These are phyloP conservation scores for Diarsia brunnea DNA, from an alignment of 2,888 invertebrate species.

Conservation along the genomic window DNA sequence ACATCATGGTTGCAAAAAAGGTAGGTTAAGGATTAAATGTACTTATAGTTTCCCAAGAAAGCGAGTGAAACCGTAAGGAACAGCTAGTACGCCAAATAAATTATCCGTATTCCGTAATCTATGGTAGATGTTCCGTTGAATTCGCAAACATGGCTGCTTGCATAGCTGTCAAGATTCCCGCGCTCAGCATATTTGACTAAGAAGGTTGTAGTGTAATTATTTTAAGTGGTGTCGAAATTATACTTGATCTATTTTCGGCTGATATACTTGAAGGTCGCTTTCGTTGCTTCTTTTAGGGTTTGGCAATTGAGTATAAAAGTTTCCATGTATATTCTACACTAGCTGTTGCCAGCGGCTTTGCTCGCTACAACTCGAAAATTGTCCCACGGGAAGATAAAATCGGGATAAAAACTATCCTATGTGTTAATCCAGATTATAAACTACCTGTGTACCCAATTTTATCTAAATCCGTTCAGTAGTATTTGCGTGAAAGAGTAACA, in stretches of 20 bases:
- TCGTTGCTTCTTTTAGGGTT: neutral
- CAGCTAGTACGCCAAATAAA: slow-evolving; percentile 5
- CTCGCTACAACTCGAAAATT: too few species aligned
- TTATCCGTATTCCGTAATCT: slow-evolving; percentile 17
- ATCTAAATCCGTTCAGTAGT: too few species aligned
- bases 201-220: slow-evolving; percentile 45
- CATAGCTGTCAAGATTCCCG: slow-evolving; percentile 60
- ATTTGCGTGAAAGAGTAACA: too few species aligned
- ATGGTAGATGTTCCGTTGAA: slow-evolving; percentile 36
- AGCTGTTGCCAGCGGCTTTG: too few species aligned
- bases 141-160: slow-evolving; percentile 48
- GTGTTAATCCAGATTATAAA: too few species aligned
- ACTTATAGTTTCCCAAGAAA: neutral
- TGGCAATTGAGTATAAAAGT: neutral
- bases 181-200: slow-evolving; percentile 37
- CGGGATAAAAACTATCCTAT: too few species aligned
- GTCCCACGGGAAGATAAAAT: too few species aligned
- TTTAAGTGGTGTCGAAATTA: slow-evolving; percentile 36
- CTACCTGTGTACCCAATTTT: too few species aligned
- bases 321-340: too few species aligned
- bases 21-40: neutral
- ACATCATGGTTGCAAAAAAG: too few species aligned
- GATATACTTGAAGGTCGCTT: neutral
- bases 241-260: slow-evolving; percentile 35
- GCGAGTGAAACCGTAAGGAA: neutral